Percentiles rank a stretch among this genome's conserved stretches.
Conservation (phyloP, 2,888 invertebrate species). For the Scaptomyza reducta region DNA sequence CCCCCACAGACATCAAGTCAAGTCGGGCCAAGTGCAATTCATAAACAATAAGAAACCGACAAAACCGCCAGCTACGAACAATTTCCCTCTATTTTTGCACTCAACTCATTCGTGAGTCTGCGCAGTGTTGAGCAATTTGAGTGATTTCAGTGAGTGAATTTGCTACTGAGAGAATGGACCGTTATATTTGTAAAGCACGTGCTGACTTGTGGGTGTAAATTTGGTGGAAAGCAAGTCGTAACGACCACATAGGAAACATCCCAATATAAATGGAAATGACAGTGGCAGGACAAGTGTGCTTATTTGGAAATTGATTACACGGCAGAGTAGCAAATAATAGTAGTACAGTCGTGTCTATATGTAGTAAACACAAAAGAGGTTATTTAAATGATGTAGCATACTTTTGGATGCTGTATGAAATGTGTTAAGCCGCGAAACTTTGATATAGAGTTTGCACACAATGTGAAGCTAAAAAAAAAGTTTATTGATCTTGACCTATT, state of each 20-base stretch:
- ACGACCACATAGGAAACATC: slow-evolving; percentile 1
- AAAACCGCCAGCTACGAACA: background rate
- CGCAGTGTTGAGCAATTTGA: slow-evolving; percentile 23
- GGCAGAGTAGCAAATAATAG: no score
- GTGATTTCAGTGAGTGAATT: background rate
- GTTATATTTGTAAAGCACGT: slow-evolving; percentile 38
- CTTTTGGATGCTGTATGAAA: background rate
- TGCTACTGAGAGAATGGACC: slow-evolving; percentile 40
- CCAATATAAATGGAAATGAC: slow-evolving; percentile 28
- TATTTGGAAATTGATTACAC: no score
- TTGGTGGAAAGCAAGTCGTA: no score
- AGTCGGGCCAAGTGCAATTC: slow-evolving; percentile 27
- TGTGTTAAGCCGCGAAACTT: background rate
- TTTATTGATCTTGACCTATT: slow-evolving; percentile 23
- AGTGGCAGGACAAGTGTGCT: slow-evolving; percentile 12
- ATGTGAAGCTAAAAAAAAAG: background rate
- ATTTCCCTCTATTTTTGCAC: slow-evolving; percentile 36
- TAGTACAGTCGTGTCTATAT: no score
- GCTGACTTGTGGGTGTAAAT: slow-evolving; percentile 1
- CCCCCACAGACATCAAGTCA: background rate
- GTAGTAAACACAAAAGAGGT: no score
- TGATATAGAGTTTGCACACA: no score
- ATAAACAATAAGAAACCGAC: slow-evolving; percentile 34
- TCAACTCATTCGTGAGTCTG: slow-evolving; percentile 37
- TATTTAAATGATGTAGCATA: background rate